Percentiles rank a stretch among this genome's conserved stretches.
Conservation (phyloP, 2,797 vertebrate genomes). For the Sardinella longiceps region DNA sequence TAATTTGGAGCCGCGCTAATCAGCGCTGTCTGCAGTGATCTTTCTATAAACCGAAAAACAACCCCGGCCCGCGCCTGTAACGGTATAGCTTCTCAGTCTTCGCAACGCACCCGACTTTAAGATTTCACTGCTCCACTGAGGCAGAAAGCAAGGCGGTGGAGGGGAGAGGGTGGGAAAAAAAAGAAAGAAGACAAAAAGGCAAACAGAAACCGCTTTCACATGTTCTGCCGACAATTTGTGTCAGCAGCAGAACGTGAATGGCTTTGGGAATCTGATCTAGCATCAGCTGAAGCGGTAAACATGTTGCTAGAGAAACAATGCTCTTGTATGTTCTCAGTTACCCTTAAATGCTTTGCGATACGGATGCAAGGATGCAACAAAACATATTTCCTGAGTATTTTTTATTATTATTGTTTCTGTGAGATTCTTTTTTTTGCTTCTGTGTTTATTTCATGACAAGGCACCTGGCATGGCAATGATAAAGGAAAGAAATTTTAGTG, state of each 20-base stretch:
- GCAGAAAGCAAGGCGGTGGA: neutral
- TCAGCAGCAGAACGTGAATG: neutral
- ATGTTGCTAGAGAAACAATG: neutral
- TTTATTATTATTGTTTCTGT: neutral
- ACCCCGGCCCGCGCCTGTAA: neutral
- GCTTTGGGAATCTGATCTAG: neutral
- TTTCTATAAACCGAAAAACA: constrained; percentile 11
- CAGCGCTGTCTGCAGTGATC: neutral
- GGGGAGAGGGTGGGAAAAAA: neutral
- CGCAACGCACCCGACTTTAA: neutral
- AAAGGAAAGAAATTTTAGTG: neutral
- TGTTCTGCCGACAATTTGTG: neutral
- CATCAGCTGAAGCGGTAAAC: neutral
- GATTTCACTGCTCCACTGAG: neutral
- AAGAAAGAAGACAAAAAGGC: neutral
- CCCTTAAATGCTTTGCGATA: neutral
- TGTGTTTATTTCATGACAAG: neutral
- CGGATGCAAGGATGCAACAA: neutral
- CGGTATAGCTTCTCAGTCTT: neutral
- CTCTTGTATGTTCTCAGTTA: neutral
- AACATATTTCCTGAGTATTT: neutral
- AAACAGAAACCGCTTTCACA: neutral
- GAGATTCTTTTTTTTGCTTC: neutral
- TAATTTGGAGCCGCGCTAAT: constrained; percentile 5
- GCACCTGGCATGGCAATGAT: too few species aligned